Conservation (phyloP, 2,797 vertebrate species). For the Erethizon dorsatum region DNA sequence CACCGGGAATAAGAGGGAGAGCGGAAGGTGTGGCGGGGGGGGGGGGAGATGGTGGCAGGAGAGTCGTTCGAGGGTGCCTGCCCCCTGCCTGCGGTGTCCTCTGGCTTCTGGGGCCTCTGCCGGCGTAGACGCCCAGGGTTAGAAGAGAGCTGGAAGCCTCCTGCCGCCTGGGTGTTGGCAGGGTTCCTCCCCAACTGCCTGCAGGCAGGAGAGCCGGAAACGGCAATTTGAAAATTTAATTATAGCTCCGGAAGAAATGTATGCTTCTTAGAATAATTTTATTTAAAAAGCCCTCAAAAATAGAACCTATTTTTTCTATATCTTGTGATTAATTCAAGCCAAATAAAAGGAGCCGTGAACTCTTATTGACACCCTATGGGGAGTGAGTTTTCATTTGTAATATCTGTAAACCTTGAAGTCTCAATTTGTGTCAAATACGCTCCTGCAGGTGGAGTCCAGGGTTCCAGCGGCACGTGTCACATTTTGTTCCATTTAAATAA, state of each 20-base stretch:
- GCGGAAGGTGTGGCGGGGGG: no score
- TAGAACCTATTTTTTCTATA: conserved; percentile 1
- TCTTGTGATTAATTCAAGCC: conserved; percentile 72
- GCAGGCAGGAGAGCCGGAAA: not conserved
- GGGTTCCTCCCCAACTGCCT: accelerated
- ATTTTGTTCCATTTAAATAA: conserved; percentile 75
- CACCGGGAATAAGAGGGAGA: not conserved
- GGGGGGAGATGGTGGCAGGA: not conserved
- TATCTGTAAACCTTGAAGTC: conserved; percentile 77
- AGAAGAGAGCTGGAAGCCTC: not conserved
- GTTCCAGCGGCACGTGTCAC: not conserved
- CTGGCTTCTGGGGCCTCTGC: accelerated
- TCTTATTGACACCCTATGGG: conserved; percentile 28
- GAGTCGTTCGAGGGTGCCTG: accelerated
- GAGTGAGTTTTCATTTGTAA: conserved; percentile 74
- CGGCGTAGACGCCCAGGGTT: accelerated
- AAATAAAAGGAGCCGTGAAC: conserved; percentile 58
- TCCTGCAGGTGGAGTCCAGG: conserved; percentile 52
- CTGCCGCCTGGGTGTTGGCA: not conserved
- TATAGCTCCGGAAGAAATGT: conserved; percentile 69
- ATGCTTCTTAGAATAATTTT: conserved; percentile 61
- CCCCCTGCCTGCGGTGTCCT: accelerated
- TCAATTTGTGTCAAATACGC: conserved; percentile 71
- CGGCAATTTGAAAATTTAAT: conserved; percentile 40
- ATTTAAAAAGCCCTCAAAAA: conserved; percentile 75